Evolutionary conservation across 2,797 vertebrate genomes (phyloP).

Genomic region (Oryzias dopingdopingensis): DNA sequence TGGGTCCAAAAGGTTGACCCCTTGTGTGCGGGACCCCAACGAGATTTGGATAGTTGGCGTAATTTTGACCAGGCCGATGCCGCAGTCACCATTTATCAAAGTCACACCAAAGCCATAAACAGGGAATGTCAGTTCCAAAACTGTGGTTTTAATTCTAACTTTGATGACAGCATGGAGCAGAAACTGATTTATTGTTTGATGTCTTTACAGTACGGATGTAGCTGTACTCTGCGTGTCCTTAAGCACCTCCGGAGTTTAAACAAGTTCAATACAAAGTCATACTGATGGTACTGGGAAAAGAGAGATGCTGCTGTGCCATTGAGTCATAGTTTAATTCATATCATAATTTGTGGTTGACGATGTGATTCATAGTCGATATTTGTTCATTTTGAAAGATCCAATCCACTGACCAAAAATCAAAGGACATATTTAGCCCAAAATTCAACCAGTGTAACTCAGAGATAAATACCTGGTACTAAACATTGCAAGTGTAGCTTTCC

Average conservation of each 20-base stretch:
- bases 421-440: too few relatives aligned
- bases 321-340: too few relatives aligned
- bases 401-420: too few relatives aligned
- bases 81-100: constrained; percentile 9
- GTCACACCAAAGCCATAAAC: constrained; percentile 11
- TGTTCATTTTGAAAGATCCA: too few relatives aligned
- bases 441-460: too few relatives aligned
- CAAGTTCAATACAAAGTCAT: constrained; percentile 12
- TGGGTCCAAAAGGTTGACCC: constrained; percentile 22
- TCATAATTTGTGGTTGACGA: too few relatives aligned
- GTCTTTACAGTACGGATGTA: not conserved
- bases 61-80: constrained; percentile 24
- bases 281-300: constrained; percentile 4
- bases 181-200: constrained; percentile 8
- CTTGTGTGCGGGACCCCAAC: constrained; percentile 27
- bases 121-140: constrained; percentile 1
- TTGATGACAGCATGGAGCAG: not conserved
- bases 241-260: constrained; percentile 12
- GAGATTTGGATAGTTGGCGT: constrained; percentile 46
- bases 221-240: not conserved
- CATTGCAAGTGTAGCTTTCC: too few relatives aligned
- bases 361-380: too few relatives aligned
- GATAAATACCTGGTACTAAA: too few relatives aligned
- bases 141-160: constrained; percentile 7
- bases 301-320: constrained; percentile 36